phyloP scores from a whole-genome alignment of 2,888 invertebrate genomes.

The Dryadula phaetusa region DNA sequence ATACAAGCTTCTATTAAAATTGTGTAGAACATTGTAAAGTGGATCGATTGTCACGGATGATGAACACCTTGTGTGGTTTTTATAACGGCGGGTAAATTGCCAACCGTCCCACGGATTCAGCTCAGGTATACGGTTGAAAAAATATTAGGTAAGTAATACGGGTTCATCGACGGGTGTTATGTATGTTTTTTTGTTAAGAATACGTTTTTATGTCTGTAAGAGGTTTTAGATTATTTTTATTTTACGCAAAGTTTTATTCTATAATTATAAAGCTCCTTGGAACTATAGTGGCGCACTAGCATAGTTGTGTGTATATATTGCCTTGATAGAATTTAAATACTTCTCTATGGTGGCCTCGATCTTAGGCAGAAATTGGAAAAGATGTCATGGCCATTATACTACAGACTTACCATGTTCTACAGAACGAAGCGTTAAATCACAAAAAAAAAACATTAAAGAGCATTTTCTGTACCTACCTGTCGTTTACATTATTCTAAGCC shows the following conservation, averaged over 20 bases:
- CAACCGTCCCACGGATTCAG: conserved; percentile 5
- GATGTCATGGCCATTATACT: too few species aligned
- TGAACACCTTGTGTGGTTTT: conserved; percentile 26
- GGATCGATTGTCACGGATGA: conserved; percentile 10
- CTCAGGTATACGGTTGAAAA: conserved; percentile 24
- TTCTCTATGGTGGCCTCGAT: too few species aligned
- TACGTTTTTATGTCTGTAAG: not conserved
- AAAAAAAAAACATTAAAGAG: too few species aligned
- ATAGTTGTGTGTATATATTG: too few species aligned
- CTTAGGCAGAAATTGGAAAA: too few species aligned
- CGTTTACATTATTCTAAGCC: not conserved
- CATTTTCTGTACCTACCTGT: too few species aligned
- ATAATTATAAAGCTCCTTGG: not conserved
- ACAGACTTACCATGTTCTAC: too few species aligned
- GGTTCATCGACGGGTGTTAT: conserved; percentile 17
- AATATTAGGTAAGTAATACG: conserved; percentile 16
- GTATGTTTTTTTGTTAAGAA: conserved; percentile 4
- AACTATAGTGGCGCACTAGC: too few species aligned
- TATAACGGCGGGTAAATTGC: conserved; percentile 23
- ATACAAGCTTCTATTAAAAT: not conserved
- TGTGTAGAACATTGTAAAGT: not conserved
- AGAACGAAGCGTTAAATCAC: too few species aligned
- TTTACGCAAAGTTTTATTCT: not conserved
- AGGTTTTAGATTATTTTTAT: not conserved
- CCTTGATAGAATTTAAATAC: too few species aligned